Percentiles rank a stretch among this genome's conserved stretches.
Evolutionary conservation across 2,113 vertebrate species (phyloP).

Genomic region (Muscicapa adusta): DNA sequence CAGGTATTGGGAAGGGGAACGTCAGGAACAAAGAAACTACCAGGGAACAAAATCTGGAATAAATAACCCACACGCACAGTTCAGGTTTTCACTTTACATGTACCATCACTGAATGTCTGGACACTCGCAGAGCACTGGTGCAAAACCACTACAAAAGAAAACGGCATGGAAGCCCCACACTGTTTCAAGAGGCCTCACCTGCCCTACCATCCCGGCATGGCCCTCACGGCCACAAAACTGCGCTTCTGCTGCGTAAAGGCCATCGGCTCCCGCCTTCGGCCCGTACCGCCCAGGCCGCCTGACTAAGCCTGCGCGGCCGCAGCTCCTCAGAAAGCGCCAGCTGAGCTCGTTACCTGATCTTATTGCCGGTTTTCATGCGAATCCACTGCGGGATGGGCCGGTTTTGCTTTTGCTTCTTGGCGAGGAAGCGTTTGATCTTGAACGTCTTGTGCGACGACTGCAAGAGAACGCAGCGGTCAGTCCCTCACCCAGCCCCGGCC

Average conservation of each 20-base stretch:
- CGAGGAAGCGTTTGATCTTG: conserved; percentile 94
- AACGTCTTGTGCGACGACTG: conserved; percentile 98
- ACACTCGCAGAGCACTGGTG: background rate
- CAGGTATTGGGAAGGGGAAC: rapidly evolving
- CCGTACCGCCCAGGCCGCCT: rapidly evolving
- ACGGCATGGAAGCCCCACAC: rapidly evolving
- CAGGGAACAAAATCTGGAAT: background rate
- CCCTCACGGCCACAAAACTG: rapidly evolving
- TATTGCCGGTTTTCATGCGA: conserved; percentile 97
- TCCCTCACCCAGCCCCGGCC: background rate
- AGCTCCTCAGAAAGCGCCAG: rapidly evolving
- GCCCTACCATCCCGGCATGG: rapidly evolving
- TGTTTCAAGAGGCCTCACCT: rapidly evolving
- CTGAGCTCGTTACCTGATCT: conserved; percentile 83
- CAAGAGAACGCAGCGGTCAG: conserved; percentile 5
- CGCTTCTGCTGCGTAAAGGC: rapidly evolving
- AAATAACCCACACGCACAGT: rapidly evolving
- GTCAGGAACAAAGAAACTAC: background rate
- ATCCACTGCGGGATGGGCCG: conserved; percentile 98
- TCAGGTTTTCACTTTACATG: rapidly evolving
- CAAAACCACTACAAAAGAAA: background rate
- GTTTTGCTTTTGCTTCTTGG: conserved; percentile 99
- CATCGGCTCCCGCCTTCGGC: background rate
- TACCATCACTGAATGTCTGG: rapidly evolving
- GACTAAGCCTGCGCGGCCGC: rapidly evolving